These are phyloP conservation scores for Glossophaga mutica DNA, from an alignment of 2,797 vertebrate species.

Conservation along the genomic window DNA sequence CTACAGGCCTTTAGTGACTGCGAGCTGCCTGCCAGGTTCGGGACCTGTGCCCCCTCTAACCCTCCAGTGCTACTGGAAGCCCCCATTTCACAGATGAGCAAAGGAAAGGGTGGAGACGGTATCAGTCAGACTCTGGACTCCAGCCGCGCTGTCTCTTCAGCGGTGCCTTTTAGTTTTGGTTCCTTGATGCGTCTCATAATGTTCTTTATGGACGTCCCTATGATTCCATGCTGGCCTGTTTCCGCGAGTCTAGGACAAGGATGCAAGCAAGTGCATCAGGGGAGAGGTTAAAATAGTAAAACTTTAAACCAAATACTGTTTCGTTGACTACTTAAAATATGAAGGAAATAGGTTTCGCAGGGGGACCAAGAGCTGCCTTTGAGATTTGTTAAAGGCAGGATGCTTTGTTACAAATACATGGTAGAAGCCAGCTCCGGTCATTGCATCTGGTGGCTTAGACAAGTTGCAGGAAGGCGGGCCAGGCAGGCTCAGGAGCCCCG, in stretches of 20 bases:
- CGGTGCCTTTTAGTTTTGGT: neutral
- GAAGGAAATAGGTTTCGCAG: neutral
- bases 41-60: neutral
- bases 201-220: neutral
- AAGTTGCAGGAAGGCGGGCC: neutral
- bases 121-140: neutral
- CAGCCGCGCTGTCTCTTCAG: too few relatives aligned
- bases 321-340: neutral
- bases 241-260: neutral
- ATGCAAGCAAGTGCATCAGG: neutral
- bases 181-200: neutral
- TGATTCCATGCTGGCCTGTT: neutral
- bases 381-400: neutral
- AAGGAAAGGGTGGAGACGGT: neutral
- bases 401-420: neutral
- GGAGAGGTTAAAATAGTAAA: neutral
- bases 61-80: accelerated
- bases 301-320: neutral
- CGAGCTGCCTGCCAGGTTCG: neutral
- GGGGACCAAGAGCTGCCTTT: neutral
- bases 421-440: neutral
- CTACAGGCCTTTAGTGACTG: too few relatives aligned
- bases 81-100: neutral
- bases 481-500: neutral
- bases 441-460: neutral